Percentiles rank a stretch among this genome's conserved stretches.
Evolutionary conservation across 2,888 invertebrate species (phyloP).

Genomic region (Flexamia atlantica): DNA sequence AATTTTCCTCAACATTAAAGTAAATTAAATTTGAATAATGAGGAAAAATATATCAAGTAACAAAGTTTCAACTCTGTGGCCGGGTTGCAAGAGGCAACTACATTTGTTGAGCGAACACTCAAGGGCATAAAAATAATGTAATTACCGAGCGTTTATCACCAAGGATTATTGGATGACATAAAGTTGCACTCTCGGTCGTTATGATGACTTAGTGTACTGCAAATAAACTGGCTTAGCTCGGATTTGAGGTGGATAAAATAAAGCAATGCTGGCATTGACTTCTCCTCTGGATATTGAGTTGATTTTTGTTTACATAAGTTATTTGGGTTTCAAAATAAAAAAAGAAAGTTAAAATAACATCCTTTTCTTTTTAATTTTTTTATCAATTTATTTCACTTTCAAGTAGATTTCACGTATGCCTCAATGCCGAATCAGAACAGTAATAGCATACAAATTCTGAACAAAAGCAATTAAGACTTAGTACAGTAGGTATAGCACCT

Average conservation of each 20-base stretch:
- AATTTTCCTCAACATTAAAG: not conserved
- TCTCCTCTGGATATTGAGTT: too few species aligned
- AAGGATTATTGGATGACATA: slow-evolving; percentile 44
- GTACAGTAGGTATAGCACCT: too few species aligned
- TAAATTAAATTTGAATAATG: slow-evolving; percentile 8
- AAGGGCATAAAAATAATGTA: slow-evolving; percentile 48
- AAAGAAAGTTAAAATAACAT: too few species aligned
- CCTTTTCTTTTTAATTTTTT: too few species aligned
- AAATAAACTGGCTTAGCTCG: slow-evolving; percentile 45
- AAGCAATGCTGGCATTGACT: not conserved
- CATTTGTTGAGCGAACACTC: slow-evolving; percentile 2
- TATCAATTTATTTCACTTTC: too few species aligned
- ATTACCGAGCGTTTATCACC: slow-evolving; percentile 30
- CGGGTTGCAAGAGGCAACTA: not conserved
- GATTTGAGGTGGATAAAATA: slow-evolving; percentile 9
- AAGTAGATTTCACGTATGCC: too few species aligned
- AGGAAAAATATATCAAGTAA: not conserved
- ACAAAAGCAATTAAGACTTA: too few species aligned
- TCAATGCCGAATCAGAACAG: too few species aligned
- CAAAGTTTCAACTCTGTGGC: slow-evolving; percentile 11
- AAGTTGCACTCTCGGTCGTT: slow-evolving; percentile 26
- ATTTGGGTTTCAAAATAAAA: too few species aligned
- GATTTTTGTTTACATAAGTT: too few species aligned
- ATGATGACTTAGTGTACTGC: slow-evolving; percentile 49
- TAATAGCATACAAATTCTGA: too few species aligned